Evolutionary conservation across 2,888 invertebrate species (phyloP).

Genomic region (Hirtodrosophila alboralis): DNA sequence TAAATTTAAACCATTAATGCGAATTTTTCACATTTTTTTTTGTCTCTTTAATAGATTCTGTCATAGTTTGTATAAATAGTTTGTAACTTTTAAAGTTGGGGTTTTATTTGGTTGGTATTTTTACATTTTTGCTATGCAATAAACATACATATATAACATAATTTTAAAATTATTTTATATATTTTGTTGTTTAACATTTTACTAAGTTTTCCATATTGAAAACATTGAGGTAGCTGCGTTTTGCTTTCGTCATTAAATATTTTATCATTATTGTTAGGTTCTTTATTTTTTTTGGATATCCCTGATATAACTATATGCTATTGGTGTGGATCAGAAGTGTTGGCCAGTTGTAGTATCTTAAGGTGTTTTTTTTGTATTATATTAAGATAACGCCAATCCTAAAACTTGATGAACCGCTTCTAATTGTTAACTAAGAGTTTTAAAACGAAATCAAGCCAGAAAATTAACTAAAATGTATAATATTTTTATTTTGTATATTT

Average conservation of each 20-base stretch:
- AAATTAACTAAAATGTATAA: slow-evolving; percentile 50
- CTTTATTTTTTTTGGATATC: slow-evolving; percentile 51
- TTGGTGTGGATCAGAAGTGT: slow-evolving; percentile 37
- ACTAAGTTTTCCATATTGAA: slow-evolving; percentile 50
- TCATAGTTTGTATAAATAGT: slow-evolving; percentile 52
- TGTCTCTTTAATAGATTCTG: slow-evolving; percentile 5
- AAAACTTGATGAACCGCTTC: slow-evolving; percentile 24
- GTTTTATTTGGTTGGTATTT: slow-evolving; percentile 53
- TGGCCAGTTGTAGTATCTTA: slow-evolving; percentile 27
- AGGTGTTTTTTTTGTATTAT: slow-evolving; percentile 5
- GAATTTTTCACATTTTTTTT: not conserved
- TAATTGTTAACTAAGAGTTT: slow-evolving; percentile 2
- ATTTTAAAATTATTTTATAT: slow-evolving; percentile 30
- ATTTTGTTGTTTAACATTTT: slow-evolving; percentile 45
- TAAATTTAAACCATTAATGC: slow-evolving; percentile 8
- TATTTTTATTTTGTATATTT: slow-evolving; percentile 59
- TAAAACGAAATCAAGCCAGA: too few species aligned
- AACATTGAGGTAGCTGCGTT: slow-evolving; percentile 70
- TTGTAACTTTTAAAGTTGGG: slow-evolving; percentile 71
- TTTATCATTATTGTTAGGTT: slow-evolving; percentile 37
- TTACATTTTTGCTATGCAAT: slow-evolving; percentile 74
- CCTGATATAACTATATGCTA: slow-evolving; percentile 52
- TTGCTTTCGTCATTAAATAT: slow-evolving; percentile 33
- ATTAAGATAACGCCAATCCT: slow-evolving; percentile 33
- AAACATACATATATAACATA: slow-evolving; percentile 70